Percentiles rank a stretch among this genome's conserved stretches.
These are phyloP conservation scores for Oxycera nigricornis DNA, from an alignment of 2,888 invertebrate genomes.

Conservation along the genomic window DNA sequence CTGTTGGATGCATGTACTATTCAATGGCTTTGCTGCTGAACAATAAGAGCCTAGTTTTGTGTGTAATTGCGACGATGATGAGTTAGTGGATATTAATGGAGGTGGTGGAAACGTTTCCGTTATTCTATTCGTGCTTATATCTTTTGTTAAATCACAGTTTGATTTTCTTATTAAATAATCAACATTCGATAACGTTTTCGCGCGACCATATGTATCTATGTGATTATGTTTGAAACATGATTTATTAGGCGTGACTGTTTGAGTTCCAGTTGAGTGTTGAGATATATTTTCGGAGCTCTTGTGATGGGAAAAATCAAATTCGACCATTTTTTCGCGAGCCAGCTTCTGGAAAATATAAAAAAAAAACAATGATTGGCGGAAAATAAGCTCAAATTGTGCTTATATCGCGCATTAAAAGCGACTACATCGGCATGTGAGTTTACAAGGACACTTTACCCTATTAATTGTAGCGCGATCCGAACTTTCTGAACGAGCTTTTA, in stretches of 20 bases:
- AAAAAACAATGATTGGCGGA: not conserved
- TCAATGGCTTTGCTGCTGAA: constrained; percentile 13
- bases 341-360: constrained; percentile 49
- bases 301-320: constrained; percentile 62
- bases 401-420: not conserved
- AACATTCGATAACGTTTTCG: constrained; percentile 47
- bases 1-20: not conserved
- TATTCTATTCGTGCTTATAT: constrained; percentile 46
- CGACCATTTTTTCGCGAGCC: constrained; percentile 61
- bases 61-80: constrained; percentile 13
- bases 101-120: constrained; percentile 42
- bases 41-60: constrained; percentile 42
- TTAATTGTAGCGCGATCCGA: constrained; percentile 55
- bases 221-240: constrained; percentile 61
- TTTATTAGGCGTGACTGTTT: constrained; percentile 51
- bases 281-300: constrained; percentile 59
- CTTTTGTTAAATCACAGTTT: constrained; percentile 49
- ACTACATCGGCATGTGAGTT: no score
- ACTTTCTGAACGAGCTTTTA: constrained; percentile 57
- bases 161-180: constrained; percentile 47
- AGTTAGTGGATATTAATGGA: constrained; percentile 49
- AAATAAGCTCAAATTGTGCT: not conserved
- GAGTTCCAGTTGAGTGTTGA: constrained; percentile 35
- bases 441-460: constrained; percentile 47
- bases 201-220: constrained; percentile 50